Conservation (phyloP, 2,797 vertebrate species). For the Poecilia wingei region DNA sequence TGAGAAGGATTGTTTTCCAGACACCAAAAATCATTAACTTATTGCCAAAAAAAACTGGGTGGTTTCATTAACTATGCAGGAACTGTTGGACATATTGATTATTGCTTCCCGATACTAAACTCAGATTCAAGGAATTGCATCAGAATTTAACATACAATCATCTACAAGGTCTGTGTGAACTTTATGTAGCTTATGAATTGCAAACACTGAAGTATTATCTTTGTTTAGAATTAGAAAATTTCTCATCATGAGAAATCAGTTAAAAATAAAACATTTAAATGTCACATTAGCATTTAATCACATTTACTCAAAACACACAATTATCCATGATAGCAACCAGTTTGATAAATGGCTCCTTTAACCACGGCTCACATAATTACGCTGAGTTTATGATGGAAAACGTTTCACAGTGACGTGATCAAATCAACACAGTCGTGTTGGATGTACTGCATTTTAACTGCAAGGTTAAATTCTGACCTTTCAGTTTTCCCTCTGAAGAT, state of each 20-base stretch:
- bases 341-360: slow-evolving; percentile 53
- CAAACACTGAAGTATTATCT: background rate
- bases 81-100: background rate
- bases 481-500: background rate
- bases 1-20: too few relatives aligned
- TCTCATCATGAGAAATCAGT: slow-evolving; percentile 14
- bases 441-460: slow-evolving; percentile 5
- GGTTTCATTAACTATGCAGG: too few relatives aligned
- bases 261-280: slow-evolving; percentile 45
- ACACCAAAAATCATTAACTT: too few relatives aligned
- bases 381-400: slow-evolving; percentile 42
- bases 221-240: background rate
- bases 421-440: slow-evolving; percentile 12
- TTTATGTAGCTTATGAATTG: background rate
- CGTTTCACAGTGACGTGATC: slow-evolving; percentile 27
- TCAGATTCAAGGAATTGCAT: background rate
- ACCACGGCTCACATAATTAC: slow-evolving; percentile 57
- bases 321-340: slow-evolving; percentile 45
- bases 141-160: background rate
- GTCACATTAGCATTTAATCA: slow-evolving; percentile 44
- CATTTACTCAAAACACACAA: slow-evolving; percentile 50
- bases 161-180: background rate
- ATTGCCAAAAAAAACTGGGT: background rate
- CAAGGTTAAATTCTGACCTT: background rate
- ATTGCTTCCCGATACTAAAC: background rate